Evolutionary conservation across 1,140 invertebrate species (phyloP), one percentile per base, ranked within the genome.

Genomic region (Pseudoatta argentina): DNA sequence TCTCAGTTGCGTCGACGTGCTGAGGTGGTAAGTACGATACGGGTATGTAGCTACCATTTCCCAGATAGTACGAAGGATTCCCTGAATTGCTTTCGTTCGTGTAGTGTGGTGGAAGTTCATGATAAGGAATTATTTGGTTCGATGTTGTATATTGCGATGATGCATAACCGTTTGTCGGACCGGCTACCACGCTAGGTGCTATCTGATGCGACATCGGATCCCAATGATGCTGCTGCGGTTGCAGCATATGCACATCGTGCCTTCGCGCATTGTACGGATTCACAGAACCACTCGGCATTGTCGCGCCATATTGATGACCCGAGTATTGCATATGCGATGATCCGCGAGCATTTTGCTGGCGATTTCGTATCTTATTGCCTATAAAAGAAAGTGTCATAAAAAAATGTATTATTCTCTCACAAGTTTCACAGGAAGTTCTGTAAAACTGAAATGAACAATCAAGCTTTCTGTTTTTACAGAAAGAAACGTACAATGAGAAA

Each of bases 281-380:
- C 1, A 12, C 6, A 3, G 44, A 51, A 53, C 27, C 57, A 34
- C 14, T 63, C 57, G 57, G 16, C 2, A 55, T 53, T 6, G 27
- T 30, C 3, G 10, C 16, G 10, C 30, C n/a, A 3, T 34, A 78
- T 3, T 66, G 24, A 3, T 55, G 44, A 71, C 10, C 5, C 2
- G 48, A 8, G 0, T 55, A 51, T 8, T 79, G 76, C 39, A 53
- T 18, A 8, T 55, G 69, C 16, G 30, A 16, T 10, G 63, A 7
- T 30, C 16, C 14, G 18, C 77, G 63, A 34, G 14, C 2, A 8
- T 71, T 81, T 3, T 81, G 64, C 10, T 69, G 64, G 0, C 77
- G 77, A 8, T 34, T 69, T n/a, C 77, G 77, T 10, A 21, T 24
- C 14, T 34, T 81, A 4, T 71, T 81, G 0, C 14, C 64, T 81